Percentiles rank a stretch among this genome's conserved stretches.
Evolutionary conservation across 2,888 invertebrate species (phyloP).

Genomic region (Idaea aversata): DNA sequence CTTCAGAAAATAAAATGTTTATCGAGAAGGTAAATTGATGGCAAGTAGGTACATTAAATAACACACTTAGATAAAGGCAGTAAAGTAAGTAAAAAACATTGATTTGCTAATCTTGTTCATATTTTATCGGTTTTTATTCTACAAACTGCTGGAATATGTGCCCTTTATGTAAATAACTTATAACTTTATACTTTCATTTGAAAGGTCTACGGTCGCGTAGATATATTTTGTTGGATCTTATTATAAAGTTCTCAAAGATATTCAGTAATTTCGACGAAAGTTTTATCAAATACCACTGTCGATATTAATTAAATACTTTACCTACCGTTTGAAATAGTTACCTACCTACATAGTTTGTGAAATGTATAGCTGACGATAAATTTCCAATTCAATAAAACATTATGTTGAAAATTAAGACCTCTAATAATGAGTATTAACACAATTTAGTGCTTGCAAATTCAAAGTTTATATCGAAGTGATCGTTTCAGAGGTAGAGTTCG

Average conservation of each 20-base stretch:
- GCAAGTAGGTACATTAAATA: not conserved
- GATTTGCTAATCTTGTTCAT: not conserved
- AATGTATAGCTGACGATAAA: not conserved
- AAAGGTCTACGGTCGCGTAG: not conserved
- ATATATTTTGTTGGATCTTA: not conserved
- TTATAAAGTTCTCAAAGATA: not conserved
- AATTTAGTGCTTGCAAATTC: not conserved
- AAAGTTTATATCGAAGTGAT: not conserved
- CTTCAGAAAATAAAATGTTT: not conserved
- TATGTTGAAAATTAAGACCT: no score
- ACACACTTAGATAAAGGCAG: not conserved
- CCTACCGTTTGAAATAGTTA: not conserved
- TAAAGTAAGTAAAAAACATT: not conserved
- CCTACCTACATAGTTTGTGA: not conserved
- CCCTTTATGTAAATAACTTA: not conserved
- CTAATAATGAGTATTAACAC: no score
- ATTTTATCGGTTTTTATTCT: not conserved
- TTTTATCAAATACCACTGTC: not conserved
- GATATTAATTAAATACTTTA: not conserved
- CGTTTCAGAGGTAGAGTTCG: not conserved
- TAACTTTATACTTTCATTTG: not conserved
- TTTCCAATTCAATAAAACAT: not conserved
- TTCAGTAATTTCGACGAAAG: not conserved
- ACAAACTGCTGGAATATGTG: no score
- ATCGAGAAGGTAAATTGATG: not conserved